phyloP scores from a whole-genome alignment of 2,888 invertebrate genomes.

The Branchipolynoe longqiensis region DNA sequence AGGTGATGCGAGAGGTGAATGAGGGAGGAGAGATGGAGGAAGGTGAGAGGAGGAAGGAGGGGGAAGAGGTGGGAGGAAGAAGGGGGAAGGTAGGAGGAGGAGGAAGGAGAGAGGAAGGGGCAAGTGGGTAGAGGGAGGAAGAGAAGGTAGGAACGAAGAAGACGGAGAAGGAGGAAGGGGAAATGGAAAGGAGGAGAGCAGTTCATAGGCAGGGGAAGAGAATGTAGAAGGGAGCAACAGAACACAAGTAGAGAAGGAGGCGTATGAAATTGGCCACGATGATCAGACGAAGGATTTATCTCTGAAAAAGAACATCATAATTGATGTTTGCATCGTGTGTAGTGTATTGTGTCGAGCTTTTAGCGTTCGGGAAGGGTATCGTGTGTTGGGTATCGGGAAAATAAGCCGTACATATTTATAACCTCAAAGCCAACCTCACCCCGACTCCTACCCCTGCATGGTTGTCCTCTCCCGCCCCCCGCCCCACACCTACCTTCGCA shows the following conservation, averaged over 20 bases:
- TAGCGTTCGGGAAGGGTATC: too few relatives aligned
- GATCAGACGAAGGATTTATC: too few relatives aligned
- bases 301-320: too few relatives aligned
- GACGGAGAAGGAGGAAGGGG: neutral
- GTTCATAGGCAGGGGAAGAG: neutral
- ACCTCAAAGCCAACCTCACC: too few relatives aligned
- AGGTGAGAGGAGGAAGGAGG: neutral
- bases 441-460: too few relatives aligned
- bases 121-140: neutral
- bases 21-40: neutral
- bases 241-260: neutral
- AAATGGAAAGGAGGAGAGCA: neutral
- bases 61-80: neutral
- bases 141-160: neutral
- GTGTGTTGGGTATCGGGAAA: too few relatives aligned
- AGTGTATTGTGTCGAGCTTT: too few relatives aligned
- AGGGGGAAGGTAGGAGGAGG: neutral
- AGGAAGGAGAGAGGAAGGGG: neutral
- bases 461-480: too few relatives aligned
- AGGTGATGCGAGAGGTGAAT: neutral
- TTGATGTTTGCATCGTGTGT: too few relatives aligned
- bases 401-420: too few relatives aligned
- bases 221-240: neutral
- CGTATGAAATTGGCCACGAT: conserved; percentile 1
- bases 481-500: too few relatives aligned